Conservation (phyloP, 2,888 invertebrate genomes). For the Lamellibrachia satsuma region DNA sequence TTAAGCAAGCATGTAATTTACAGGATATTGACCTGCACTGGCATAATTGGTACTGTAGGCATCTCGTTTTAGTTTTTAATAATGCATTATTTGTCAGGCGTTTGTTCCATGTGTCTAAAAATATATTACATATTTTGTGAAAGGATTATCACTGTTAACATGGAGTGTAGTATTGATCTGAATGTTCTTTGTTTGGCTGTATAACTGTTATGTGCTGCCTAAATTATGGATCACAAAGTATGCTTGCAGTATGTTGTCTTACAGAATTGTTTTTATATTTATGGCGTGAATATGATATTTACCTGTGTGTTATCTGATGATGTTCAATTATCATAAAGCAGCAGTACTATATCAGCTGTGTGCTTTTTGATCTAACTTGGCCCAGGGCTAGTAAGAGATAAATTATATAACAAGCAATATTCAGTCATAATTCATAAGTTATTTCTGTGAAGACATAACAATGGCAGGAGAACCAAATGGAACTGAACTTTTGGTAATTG, state of each 20-base stretch:
- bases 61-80: not conserved
- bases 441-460: not conserved
- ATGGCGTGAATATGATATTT: slow-evolving; percentile 3
- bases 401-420: not conserved
- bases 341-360: not conserved
- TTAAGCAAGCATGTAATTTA: slow-evolving; percentile 17
- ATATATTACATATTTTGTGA: not conserved
- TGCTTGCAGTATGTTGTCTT: not conserved
- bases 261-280: not conserved
- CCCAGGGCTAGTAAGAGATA: not conserved
- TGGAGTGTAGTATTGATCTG: not conserved
- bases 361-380: not conserved
- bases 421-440: not conserved
- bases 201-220: not conserved
- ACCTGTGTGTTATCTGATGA: not conserved
- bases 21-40: not conserved
- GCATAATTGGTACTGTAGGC: not conserved
- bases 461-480: not conserved
- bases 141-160: not conserved
- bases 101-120: not conserved
- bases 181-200: not conserved
- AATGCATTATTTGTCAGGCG: not conserved
- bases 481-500: not conserved
- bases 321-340: slow-evolving; percentile 4
- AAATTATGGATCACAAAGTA: not conserved